phyloP scores from a whole-genome alignment of 2,797 vertebrate species.

The Leptodactylus fallax region DNA sequence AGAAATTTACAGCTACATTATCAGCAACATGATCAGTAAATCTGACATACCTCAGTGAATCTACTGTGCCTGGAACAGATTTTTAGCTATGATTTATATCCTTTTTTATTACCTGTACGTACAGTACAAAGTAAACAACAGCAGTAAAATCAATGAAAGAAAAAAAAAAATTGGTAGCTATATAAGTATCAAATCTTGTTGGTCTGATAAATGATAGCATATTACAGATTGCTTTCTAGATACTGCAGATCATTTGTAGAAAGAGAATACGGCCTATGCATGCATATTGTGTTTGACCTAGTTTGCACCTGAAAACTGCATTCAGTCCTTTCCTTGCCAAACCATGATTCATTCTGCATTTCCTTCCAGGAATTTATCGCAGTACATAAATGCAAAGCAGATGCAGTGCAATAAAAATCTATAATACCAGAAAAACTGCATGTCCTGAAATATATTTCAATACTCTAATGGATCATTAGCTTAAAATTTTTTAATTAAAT shows the following conservation, averaged over 20 bases:
- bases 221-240: not conserved
- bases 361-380: constrained; percentile 39
- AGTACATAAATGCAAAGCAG: constrained; percentile 29
- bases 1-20: too few relatives aligned
- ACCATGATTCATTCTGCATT: constrained; percentile 44
- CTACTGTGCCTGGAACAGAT: not conserved
- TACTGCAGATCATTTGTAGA: constrained; percentile 35
- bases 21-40: not conserved
- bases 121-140: not conserved
- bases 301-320: constrained; percentile 54
- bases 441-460: constrained; percentile 12
- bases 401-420: constrained; percentile 45
- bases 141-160: not conserved
- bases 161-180: not conserved
- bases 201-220: constrained; percentile 17
- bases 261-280: not conserved
- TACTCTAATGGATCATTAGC: constrained; percentile 9
- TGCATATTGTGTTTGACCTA: constrained; percentile 47
- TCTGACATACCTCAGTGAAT: not conserved
- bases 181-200: not conserved
- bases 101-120: not conserved
- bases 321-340: constrained; percentile 44
- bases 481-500: not conserved
- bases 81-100: not conserved
- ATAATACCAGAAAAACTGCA: constrained; percentile 9